phyloP scores from a whole-genome alignment of 2,888 invertebrate species.

The Vesta saturnalis region DNA sequence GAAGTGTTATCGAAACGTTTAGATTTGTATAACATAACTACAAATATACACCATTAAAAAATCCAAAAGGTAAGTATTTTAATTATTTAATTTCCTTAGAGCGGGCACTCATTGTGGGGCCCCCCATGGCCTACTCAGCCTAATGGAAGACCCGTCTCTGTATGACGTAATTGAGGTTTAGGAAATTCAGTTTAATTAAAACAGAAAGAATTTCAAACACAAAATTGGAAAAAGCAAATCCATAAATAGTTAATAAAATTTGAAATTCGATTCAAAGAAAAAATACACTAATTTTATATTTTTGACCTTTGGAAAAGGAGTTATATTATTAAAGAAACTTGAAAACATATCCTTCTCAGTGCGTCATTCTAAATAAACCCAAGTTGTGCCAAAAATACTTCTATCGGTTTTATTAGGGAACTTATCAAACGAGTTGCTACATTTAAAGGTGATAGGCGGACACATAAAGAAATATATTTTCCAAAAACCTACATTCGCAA shows the following conservation, averaged over 20 bases:
- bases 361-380: conserved; percentile 21
- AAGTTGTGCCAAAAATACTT: conserved; percentile 23
- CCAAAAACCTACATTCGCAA: background rate
- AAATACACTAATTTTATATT: background rate
- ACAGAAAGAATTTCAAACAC: too few relatives aligned
- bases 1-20: too few relatives aligned
- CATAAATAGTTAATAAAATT: too few relatives aligned
- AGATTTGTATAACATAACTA: too few relatives aligned
- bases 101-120: background rate
- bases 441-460: conserved; percentile 25
- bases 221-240: too few relatives aligned
- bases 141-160: background rate
- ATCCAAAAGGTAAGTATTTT: too few relatives aligned
- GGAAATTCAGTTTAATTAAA: too few relatives aligned
- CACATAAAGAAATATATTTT: conserved; percentile 12
- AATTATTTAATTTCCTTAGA: background rate
- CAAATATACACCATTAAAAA: too few relatives aligned
- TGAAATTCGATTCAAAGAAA: too few relatives aligned
- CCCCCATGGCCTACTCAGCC: background rate
- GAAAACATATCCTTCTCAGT: conserved; percentile 23
- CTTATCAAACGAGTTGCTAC: conserved; percentile 21
- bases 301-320: background rate
- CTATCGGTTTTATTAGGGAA: conserved; percentile 27
- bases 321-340: conserved; percentile 22
- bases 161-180: too few relatives aligned